Conservation (phyloP, 2,888 invertebrate genomes). For the Sarcophaga subvicina region DNA sequence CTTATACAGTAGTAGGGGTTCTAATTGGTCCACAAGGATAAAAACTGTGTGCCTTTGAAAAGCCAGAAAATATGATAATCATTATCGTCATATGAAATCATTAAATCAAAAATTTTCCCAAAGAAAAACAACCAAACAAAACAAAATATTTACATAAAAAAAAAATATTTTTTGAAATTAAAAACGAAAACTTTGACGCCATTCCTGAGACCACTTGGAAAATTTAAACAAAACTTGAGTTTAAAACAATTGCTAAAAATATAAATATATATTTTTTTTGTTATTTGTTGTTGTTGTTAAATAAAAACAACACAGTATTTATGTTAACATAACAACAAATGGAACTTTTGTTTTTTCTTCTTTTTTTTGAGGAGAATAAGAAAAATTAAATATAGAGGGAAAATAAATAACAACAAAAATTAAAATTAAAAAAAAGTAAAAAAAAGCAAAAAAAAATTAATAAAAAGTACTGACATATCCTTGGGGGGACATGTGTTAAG, state of each 20-base stretch:
- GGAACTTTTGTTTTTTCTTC: no score
- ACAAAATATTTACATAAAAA: not conserved
- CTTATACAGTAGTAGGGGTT: no score
- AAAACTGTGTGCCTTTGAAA: no score
- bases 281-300: not conserved
- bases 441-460: slow-evolving; percentile 22
- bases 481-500: slow-evolving; percentile 61
- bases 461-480: slow-evolving; percentile 56
- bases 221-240: not conserved
- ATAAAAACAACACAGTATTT: no score
- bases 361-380: no score
- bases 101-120: no score
- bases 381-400: not conserved
- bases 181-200: not conserved
- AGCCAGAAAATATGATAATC: no score
- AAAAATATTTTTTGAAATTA: not conserved
- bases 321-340: not conserved
- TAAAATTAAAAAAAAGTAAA: slow-evolving; percentile 12
- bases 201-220: not conserved
- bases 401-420: slow-evolving; percentile 5
- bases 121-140: no score
- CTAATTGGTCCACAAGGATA: no score
- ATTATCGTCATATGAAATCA: no score
- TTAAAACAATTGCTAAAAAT: not conserved
- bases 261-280: no score